phyloP scores from a whole-genome alignment of 2,113 vertebrate species.

The Limnothrissa miodon region DNA sequence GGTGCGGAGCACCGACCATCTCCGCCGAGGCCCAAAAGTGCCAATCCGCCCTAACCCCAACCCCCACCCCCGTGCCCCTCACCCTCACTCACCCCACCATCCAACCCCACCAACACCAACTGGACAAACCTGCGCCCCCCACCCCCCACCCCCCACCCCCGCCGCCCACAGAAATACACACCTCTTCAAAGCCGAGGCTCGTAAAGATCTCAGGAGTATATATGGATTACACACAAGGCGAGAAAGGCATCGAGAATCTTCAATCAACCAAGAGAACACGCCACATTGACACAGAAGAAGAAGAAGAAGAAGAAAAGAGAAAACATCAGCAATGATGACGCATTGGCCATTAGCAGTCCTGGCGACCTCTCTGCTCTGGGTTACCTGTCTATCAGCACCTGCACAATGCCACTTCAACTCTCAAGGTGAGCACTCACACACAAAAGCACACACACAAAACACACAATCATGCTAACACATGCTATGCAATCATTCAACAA shows the following conservation, averaged over 20 bases:
- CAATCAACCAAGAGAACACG: neutral
- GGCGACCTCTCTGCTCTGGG: slow-evolving; percentile 63
- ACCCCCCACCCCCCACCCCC: slow-evolving; percentile 55
- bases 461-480: no score
- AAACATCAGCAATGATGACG: slow-evolving; percentile 39
- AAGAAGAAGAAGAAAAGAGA: slow-evolving; percentile 63
- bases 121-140: slow-evolving; percentile 49
- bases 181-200: slow-evolving; percentile 17
- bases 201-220: slow-evolving; percentile 63
- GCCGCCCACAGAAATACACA: slow-evolving; percentile 46
- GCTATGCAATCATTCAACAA: no score
- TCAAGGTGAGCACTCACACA: slow-evolving; percentile 75
- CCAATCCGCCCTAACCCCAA: no score
- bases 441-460: neutral
- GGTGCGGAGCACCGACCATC: slow-evolving; percentile 65
- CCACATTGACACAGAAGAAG: slow-evolving; percentile 12
- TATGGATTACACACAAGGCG: slow-evolving; percentile 49
- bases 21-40: slow-evolving; percentile 55
- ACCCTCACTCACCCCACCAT: slow-evolving; percentile 30
- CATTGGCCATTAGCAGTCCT: slow-evolving; percentile 52
- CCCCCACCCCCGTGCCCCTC: slow-evolving; percentile 40
- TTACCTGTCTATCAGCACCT: slow-evolving; percentile 67
- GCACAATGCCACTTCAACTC: slow-evolving; percentile 87
- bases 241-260: slow-evolving; percentile 30
- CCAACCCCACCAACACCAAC: slow-evolving; percentile 16